phyloP scores from a whole-genome alignment of 2,888 invertebrate species.

The Sphinx pinastri region DNA sequence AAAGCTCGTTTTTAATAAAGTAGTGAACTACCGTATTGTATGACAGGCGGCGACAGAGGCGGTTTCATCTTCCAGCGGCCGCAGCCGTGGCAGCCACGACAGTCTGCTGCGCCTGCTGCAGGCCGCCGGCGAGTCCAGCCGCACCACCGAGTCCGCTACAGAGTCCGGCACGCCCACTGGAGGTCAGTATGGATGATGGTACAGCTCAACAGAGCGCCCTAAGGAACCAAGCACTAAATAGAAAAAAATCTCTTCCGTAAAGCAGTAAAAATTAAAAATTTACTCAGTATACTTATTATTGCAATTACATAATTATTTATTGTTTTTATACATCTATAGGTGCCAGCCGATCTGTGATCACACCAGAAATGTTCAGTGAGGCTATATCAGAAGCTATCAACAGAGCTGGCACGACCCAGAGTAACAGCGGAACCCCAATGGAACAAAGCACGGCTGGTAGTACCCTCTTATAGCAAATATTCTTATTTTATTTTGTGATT shows the following conservation, averaged over 20 bases:
- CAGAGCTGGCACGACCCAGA: slow-evolving; percentile 49
- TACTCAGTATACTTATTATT: neutral
- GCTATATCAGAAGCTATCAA: slow-evolving; percentile 89
- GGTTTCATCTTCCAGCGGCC: slow-evolving; percentile 47
- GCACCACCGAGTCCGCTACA: slow-evolving; percentile 40
- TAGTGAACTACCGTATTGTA: no score
- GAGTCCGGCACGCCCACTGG: slow-evolving; percentile 45
- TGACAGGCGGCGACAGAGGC: slow-evolving; percentile 71
- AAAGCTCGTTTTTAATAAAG: no score
- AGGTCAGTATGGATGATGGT: slow-evolving; percentile 37
- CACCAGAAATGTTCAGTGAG: slow-evolving; percentile 91
- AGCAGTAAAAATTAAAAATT: no score
- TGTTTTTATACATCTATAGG: slow-evolving; percentile 32
- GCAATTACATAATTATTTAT: neutral
- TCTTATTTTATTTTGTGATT: neutral
- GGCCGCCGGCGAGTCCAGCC: slow-evolving; percentile 48
- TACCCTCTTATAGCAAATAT: neutral
- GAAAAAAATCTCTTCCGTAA: no score
- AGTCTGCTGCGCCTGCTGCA: slow-evolving; percentile 59
- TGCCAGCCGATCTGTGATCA: slow-evolving; percentile 78
- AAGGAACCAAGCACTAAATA: no score
- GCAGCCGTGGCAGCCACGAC: slow-evolving; percentile 50
- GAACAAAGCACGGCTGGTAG: slow-evolving; percentile 67
- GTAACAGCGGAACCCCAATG: slow-evolving; percentile 59
- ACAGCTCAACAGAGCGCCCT: no score